A percentile compares a stretch with the other conserved stretches of the same genome.
Evolutionary conservation across 2,113 vertebrate genomes (phyloP).

Genomic region (Gallinago jamesoni): DNA sequence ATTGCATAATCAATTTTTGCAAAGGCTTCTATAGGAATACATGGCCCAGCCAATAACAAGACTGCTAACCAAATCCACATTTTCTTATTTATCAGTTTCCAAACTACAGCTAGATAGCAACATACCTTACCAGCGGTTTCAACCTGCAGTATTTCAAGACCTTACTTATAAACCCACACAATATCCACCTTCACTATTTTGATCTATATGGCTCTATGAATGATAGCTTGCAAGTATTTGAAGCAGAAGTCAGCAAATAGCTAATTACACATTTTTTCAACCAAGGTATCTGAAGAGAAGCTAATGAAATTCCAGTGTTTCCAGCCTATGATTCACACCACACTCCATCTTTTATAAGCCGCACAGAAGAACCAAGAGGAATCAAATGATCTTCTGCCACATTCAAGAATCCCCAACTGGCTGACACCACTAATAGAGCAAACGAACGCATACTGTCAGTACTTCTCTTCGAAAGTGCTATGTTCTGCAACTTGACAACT

Average conservation of each 20-base stretch:
- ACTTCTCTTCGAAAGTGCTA: slow-evolving; percentile 23
- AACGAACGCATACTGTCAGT: slow-evolving; percentile 28
- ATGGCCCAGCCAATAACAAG: not conserved
- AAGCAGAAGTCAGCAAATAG: not conserved
- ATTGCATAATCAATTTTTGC: not conserved
- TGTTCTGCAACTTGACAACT: slow-evolving; percentile 69
- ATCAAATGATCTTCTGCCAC: not conserved
- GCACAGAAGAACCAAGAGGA: not conserved
- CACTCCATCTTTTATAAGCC: not conserved
- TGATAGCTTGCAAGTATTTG: not conserved
- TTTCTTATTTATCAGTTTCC: not conserved
- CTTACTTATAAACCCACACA: not conserved
- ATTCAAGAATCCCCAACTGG: slow-evolving; percentile 24
- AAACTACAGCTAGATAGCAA: not conserved
- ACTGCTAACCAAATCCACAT: not conserved
- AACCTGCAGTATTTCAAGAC: not conserved
- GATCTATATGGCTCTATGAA: not conserved
- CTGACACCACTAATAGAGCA: slow-evolving; percentile 44
- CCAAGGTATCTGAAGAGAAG: not conserved
- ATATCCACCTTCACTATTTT: not conserved
- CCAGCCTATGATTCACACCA: not conserved
- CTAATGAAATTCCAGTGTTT: not conserved
- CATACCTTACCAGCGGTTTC: not conserved
- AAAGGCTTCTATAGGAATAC: not conserved
- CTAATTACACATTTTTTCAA: not conserved